Evolutionary conservation across 2,113 vertebrate genomes (phyloP), one percentile per base, ranked within the genome.

Genomic region (Actenoides hombroni): DNA sequence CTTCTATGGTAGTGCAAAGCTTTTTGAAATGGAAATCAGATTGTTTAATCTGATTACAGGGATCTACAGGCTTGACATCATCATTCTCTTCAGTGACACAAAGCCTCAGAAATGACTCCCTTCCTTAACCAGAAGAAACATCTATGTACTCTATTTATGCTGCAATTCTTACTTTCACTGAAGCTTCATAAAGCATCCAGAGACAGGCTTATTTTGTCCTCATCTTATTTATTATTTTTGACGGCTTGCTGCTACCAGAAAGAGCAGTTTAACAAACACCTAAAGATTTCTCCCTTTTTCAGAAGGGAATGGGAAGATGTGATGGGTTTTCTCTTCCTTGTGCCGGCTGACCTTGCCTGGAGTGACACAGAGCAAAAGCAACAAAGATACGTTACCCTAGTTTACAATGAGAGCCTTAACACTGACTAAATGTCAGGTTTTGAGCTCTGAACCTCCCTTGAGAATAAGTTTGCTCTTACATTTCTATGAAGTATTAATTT

Each of bases 261-360:
- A 40, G 65, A 63, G 37, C 16, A 48, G 29, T 51, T 92, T 92
- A 91, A 91, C 51, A 75, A 85, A 86, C 40, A 77, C 18, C 14
- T 33, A 39, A 76, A 81, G 40, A 84, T 63, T 59, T 63, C 25
- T 80, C 70, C 39, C 4, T 75, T 87, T 80, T 95, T 75, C 83
- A 81, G 68, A 29, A 83, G 25, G 61, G 29, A 93, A 76, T 2
- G 0, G 46, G 48, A 54, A 86, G 51, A 35, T 57, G 31, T 35
- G 49, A 48, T 64, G n/a, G 44, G 40, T 84, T 95, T 97, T 87
- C 57, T 76, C 64, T 37, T 86, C 56, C 54, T 42, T 14, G 2
- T 44, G 67, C 53, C 80, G 83, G 44, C n/a, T 96, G 96, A 96
- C 95, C 93, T 97, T 97, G 97, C 95, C 93, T 83, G 91, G 73